Percentiles rank a stretch among this genome's conserved stretches.
These are phyloP conservation scores for Melangyna quadrimaculata DNA, from an alignment of 2,888 invertebrate species.

Conservation along the genomic window DNA sequence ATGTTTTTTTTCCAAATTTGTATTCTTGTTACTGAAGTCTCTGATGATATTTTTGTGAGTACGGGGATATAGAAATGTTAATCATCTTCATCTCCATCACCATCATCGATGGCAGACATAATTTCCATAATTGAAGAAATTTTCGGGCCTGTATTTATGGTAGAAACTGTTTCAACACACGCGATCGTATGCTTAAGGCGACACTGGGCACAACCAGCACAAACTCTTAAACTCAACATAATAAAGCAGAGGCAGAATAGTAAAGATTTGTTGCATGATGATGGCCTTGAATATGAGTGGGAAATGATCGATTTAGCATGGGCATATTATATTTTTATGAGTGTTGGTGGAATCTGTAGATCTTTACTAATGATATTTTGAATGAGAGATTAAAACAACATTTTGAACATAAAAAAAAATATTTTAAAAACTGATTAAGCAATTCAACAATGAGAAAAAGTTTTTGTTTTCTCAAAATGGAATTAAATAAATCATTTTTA, in stretches of 20 bases:
- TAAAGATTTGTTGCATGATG: not conserved
- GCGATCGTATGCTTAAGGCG: constrained; percentile 39
- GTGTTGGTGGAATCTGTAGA: not conserved
- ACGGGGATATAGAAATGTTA: not conserved
- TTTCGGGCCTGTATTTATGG: not conserved
- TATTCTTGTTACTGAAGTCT: not conserved
- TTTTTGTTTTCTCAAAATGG: too few species aligned
- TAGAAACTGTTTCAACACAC: constrained; percentile 20
- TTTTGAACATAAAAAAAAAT: not conserved
- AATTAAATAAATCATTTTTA: not conserved
- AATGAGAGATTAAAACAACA: constrained; percentile 10
- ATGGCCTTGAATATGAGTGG: constrained; percentile 27
- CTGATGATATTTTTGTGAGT: not conserved
- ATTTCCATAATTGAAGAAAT: constrained; percentile 34
- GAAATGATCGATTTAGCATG: constrained; percentile 43
- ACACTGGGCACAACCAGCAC: not conserved
- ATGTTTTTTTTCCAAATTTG: not conserved
- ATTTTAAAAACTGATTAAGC: constrained; percentile 10
- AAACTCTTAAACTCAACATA: not conserved
- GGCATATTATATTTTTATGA: not conserved
- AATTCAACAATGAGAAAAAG: not conserved
- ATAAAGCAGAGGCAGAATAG: not conserved
- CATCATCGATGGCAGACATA: constrained; percentile 20
- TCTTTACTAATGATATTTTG: constrained; percentile 14
- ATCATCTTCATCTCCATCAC: not conserved